Evolutionary conservation across 2,888 invertebrate species (phyloP), one percentile per base, ranked within the genome.

Genomic region (Lamproptera curius): DNA sequence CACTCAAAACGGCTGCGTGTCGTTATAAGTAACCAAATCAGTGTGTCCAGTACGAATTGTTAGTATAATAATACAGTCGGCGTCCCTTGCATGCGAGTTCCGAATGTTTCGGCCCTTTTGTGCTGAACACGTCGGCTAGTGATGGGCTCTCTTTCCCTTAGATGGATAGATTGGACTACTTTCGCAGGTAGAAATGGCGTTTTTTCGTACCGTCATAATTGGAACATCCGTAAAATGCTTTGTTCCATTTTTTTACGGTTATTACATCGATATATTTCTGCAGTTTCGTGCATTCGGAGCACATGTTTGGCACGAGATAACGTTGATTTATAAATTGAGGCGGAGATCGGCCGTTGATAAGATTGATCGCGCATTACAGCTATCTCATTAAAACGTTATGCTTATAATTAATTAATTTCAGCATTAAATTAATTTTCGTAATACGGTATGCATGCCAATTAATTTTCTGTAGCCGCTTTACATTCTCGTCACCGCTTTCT

Each of bases 71-170:
- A 81, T 76, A 76, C 70, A 70, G 68, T 70, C 64, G 72, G 66
- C 64, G 54, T 66, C 69, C 71, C 74, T 71, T 73, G 74, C 73
- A 73, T 68, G 66, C 65, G 57, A 63, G 65, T 58, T 66, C 60
- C 76, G 76, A 78, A 77, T 76, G 76, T 79, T 76, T 73, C 65
- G 76, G 76, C 73, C 80, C 83, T 82, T 82, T 82, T 83, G 81
- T 83, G 67, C 61, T 67, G 52, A 59, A 54, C 67, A 68, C 77
- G 73, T 76, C 75, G 75, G 78, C 75, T 62, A 75, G 64, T 69
- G 72, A 76, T 72, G 71, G 71, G 59, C 65, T 70, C 73, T 72
- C 56, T 71, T 71, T 72, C 68, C 63, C 60, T 66, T 59, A 62
- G 63, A 66, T 70, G 63, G 60, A 59, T 67, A 59, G 55, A 53